Evolutionary conservation across 2,888 invertebrate species (phyloP).

Genomic region (Pyrochroa serraticornis): DNA sequence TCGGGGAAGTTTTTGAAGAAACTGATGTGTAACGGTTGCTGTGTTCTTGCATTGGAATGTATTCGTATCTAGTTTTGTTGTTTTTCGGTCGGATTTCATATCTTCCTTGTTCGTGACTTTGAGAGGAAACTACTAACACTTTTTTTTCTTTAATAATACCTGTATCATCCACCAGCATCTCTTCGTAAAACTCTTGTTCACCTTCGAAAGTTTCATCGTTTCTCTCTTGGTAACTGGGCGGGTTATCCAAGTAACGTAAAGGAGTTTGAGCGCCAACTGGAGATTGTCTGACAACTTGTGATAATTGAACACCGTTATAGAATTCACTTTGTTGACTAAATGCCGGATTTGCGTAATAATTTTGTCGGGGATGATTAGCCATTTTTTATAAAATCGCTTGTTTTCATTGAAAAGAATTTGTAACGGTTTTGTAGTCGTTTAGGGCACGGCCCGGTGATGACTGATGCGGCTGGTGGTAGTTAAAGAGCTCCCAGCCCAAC

Average conservation of each 20-base stretch:
- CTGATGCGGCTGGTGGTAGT: slow-evolving; percentile 42
- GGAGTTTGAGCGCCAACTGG: slow-evolving; percentile 56
- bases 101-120: slow-evolving; percentile 47
- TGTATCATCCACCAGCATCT: slow-evolving; percentile 54
- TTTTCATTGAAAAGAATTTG: slow-evolving; percentile 10
- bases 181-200: slow-evolving; percentile 57
- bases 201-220: slow-evolving; percentile 42
- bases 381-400: slow-evolving; percentile 21
- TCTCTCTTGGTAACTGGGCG: slow-evolving; percentile 14
- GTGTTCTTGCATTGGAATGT: slow-evolving; percentile 61
- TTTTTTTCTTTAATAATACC: slow-evolving; percentile 54
- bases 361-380: slow-evolving; percentile 38
- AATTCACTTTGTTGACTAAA: slow-evolving; percentile 81
- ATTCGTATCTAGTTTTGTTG: slow-evolving; percentile 62
- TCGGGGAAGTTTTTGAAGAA: slow-evolving; percentile 63
- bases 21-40: slow-evolving; percentile 50
- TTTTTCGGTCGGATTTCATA: slow-evolving; percentile 44
- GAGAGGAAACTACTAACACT: slow-evolving; percentile 52
- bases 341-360: slow-evolving; percentile 80
- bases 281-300: slow-evolving; percentile 56
- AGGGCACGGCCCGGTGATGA: slow-evolving; percentile 41
- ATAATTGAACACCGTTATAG: slow-evolving; percentile 55
- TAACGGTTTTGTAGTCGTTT: slow-evolving; percentile 35
- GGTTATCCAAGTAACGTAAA: slow-evolving; percentile 42
- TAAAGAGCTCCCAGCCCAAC: slow-evolving; percentile 29